Conservation (phyloP, 2,888 invertebrate genomes). For the Idaea aversata region DNA sequence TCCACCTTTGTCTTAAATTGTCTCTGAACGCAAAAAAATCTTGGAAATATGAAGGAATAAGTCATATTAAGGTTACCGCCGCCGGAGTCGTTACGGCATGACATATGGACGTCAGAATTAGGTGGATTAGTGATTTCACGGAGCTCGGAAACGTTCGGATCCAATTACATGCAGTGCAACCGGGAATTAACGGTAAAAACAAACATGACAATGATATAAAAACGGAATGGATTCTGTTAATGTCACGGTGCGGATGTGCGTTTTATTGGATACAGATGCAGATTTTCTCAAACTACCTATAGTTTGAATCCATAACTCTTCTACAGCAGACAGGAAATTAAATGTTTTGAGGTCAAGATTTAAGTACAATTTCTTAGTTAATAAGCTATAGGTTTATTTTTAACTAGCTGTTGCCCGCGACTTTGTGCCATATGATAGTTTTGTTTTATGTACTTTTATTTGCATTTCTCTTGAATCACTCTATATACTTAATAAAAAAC, state of each 20-base stretch:
- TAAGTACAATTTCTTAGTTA: too few species aligned
- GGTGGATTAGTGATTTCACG: slow-evolving; percentile 79
- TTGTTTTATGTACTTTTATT: too few species aligned
- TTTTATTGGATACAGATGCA: slow-evolving; percentile 46
- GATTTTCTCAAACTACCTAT: slow-evolving; percentile 8
- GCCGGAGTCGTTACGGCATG: slow-evolving; percentile 65
- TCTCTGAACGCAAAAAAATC: slow-evolving; percentile 13
- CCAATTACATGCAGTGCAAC: slow-evolving; percentile 71
- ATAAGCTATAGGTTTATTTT: too few species aligned
- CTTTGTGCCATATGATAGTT: too few species aligned
- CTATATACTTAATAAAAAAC: too few species aligned
- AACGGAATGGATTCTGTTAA: slow-evolving; percentile 57
- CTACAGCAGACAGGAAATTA: too few species aligned
- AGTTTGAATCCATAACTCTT: too few species aligned
- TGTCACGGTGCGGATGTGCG: slow-evolving; percentile 37
- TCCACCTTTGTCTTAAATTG: slow-evolving; percentile 24
- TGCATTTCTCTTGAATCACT: too few species aligned
- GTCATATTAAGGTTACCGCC: slow-evolving; percentile 40
- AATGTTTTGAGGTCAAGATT: too few species aligned
- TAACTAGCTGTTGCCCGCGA: too few species aligned
- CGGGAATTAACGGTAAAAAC: slow-evolving; percentile 61
- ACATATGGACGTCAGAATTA: slow-evolving; percentile 80
- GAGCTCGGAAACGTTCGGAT: slow-evolving; percentile 64
- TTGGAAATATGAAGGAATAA: slow-evolving; percentile 29
- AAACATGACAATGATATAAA: slow-evolving; percentile 62